phyloP scores from a whole-genome alignment of 2,113 vertebrate genomes.

The Elgaria multicarinata region DNA sequence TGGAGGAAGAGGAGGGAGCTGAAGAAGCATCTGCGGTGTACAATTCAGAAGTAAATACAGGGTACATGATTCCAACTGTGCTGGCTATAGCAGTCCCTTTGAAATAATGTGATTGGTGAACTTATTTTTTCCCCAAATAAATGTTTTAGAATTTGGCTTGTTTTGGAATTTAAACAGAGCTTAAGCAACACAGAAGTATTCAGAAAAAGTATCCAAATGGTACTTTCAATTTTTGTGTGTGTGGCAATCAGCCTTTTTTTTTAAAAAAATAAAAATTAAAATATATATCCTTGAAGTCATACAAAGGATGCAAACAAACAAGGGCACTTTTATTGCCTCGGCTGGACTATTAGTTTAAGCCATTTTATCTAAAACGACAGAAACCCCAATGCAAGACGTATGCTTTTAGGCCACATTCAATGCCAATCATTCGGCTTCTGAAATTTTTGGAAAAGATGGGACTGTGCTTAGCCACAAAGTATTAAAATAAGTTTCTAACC shows the following conservation, averaged over 20 bases:
- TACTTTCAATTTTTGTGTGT: constrained; percentile 59
- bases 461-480: constrained; percentile 99
- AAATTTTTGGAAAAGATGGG: constrained; percentile 80
- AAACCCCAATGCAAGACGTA: constrained; percentile 78
- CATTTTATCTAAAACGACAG: constrained; percentile 72
- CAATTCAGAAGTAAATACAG: constrained; percentile 92
- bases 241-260: constrained; percentile 55
- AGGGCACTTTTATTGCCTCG: constrained; percentile 75
- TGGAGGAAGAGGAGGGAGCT: constrained; percentile 96
- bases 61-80: constrained; percentile 77
- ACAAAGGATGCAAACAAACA: constrained; percentile 74
- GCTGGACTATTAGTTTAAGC: constrained; percentile 75
- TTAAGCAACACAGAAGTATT: constrained; percentile 62
- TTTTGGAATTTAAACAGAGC: constrained; percentile 75
- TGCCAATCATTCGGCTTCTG: constrained; percentile 82
- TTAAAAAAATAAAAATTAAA: too few species aligned
- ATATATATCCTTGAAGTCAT: constrained; percentile 64
- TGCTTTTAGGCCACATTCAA: constrained; percentile 77
- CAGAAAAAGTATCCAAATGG: constrained; percentile 74
- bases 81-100: constrained; percentile 94
- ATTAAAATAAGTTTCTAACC: constrained; percentile 99
- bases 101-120: constrained; percentile 78
- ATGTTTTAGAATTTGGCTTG: constrained; percentile 79
- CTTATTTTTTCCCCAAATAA: constrained; percentile 76
- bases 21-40: constrained; percentile 98